Evolutionary conservation across 2,888 invertebrate genomes (phyloP).

Genomic region (Tenthredo distinguenda): DNA sequence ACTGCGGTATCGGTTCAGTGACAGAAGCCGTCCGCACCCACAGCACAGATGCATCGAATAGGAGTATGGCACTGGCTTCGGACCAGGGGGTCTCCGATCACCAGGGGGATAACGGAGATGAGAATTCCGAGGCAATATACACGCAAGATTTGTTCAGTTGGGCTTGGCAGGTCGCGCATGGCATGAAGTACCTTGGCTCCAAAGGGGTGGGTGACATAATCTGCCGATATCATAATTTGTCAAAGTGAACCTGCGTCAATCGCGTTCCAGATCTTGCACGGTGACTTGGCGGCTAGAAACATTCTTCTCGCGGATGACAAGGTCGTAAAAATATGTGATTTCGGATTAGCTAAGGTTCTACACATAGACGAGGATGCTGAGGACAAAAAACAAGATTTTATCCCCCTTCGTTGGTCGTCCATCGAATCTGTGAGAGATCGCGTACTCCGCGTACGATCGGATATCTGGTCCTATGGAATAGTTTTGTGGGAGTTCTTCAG

Average conservation of each 20-base stretch:
- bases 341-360: not conserved
- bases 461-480: not conserved
- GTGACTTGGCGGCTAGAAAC: not conserved
- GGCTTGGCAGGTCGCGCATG: not conserved
- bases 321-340: not conserved
- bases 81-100: not conserved
- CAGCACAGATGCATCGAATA: not conserved
- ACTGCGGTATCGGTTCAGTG: too few relatives aligned
- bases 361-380: not conserved
- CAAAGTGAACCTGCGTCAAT: too few relatives aligned
- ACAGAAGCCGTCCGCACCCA: not conserved
- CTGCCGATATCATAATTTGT: too few relatives aligned
- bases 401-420: not conserved
- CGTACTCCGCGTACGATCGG: not conserved
- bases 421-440: not conserved
- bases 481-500: not conserved
- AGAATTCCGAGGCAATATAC: not conserved
- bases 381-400: not conserved
- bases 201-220: not conserved
- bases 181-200: not conserved
- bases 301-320: not conserved
- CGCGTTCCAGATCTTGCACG: not conserved
- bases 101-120: not conserved
- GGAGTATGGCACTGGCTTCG: not conserved
- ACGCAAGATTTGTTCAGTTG: not conserved